Conservation (phyloP, 2,113 vertebrate genomes). For the Colaptes auratus region DNA sequence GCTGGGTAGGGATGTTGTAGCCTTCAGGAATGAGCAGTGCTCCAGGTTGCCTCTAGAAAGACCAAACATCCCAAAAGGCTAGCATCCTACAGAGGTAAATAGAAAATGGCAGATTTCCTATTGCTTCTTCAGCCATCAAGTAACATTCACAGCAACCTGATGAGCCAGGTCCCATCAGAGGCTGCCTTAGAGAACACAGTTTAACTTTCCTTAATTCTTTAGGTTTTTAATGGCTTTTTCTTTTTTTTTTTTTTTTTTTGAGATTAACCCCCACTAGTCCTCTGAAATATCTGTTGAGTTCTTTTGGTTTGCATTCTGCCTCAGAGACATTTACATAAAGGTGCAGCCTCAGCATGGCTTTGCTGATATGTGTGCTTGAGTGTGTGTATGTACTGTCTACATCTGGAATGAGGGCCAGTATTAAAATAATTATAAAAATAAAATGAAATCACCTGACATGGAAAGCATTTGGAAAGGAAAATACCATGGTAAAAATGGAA, state of each 20-base stretch:
- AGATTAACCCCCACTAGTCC: neutral
- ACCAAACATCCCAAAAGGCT: neutral
- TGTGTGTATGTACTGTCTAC: constrained; percentile 16
- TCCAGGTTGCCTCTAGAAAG: neutral
- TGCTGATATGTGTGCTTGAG: neutral
- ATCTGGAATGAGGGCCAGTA: constrained; percentile 19
- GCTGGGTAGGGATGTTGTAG: neutral
- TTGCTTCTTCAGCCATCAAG: neutral
- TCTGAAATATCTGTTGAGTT: neutral
- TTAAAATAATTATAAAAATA: constrained; percentile 65
- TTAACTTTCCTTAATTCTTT: neutral
- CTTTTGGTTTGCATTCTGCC: neutral
- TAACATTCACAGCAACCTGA: neutral
- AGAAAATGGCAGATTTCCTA: neutral
- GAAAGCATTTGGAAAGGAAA: constrained; percentile 62
- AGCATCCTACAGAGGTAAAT: neutral
- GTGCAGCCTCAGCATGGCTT: constrained; percentile 24
- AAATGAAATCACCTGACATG: constrained; percentile 39
- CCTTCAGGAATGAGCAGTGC: too few relatives aligned
- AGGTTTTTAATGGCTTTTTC: neutral
- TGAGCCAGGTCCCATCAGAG: neutral
- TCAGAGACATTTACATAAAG: neutral
- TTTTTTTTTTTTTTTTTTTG: neutral
- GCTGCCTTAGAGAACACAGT: neutral
- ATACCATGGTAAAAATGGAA: constrained; percentile 61